Base-by-base conservation (phyloP, 2,888 invertebrate species). In the Drosophila melanosoma region DNA sequence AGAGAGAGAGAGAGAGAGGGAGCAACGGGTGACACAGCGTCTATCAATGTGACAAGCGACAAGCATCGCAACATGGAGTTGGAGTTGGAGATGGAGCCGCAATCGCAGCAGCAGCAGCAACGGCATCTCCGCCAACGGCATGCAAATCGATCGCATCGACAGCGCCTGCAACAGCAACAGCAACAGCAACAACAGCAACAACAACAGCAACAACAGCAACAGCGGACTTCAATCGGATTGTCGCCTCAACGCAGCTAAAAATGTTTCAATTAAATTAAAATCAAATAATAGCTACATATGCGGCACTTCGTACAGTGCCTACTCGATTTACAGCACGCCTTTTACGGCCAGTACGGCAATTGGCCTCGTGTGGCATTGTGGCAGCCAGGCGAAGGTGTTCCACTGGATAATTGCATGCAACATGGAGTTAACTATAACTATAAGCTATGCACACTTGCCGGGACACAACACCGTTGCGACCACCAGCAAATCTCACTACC, bases 31-130 rank as follows among this genome's bases (percentile, higher is more conserved):
- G 33, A 56, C 48, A 17, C 54, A 65, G 68, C 69, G 82, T 82
- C 89, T 87, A 87, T 89, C 86, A 87, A 89, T 87, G 81, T 85
- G 87, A 89, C 87, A 89, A 73, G 87, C 85, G 89, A 87, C 87
- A 89, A 87, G 87, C 89, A 82, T 62, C 80, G 82, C 69, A 79
- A 89, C 85, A 85, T 85, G 85, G 86, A 81, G 81, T 56, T 79
- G 82, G 81, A 78, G 79, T 56, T 79, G 82, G 81, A 78, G 79
- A 71, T 70, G 68, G 60, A 64, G 60, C 45, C 36, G 45, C 45
- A 36, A 45, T 23, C 45, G 53, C 62, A 67, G 60, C 60, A 42
- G 60, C 60, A 42, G 42, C 56, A 40, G 26, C 26, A 26, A 26
- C 26, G 61, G 54, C 45, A 60, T 51, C 76, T 42, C 23, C 33